These are phyloP conservation scores for Drosophila ezoana DNA, from an alignment of 2,888 invertebrate genomes.

Conservation along the genomic window DNA sequence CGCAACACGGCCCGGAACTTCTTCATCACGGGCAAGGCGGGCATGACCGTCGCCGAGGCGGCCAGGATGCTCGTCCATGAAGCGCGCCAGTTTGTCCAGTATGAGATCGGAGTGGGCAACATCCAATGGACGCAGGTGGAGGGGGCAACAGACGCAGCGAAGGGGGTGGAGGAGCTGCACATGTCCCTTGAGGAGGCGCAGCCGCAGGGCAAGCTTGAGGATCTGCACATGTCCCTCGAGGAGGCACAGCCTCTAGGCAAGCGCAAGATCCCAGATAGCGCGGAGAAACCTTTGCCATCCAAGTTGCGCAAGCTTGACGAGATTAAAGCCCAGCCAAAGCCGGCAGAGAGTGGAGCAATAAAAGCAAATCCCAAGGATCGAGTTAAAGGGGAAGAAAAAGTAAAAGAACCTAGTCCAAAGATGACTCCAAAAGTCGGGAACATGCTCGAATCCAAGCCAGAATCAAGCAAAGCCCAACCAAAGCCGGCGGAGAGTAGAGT, in stretches of 20 bases:
- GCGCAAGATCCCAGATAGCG: slow-evolving; percentile 34
- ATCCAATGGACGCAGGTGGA: slow-evolving; percentile 87
- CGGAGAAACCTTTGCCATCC: neutral
- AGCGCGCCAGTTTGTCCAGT: slow-evolving; percentile 89
- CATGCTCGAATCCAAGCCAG: too few relatives aligned
- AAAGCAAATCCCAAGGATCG: neutral
- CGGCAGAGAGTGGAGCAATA: neutral
- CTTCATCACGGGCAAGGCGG: slow-evolving; percentile 92
- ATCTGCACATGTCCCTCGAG: slow-evolving; percentile 63
- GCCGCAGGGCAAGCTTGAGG: neutral
- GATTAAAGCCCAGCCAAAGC: neutral
- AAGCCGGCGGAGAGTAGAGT: neutral
- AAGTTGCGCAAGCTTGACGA: slow-evolving; percentile 36
- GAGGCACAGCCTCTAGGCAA: slow-evolving; percentile 32
- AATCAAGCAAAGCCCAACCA: too few relatives aligned
- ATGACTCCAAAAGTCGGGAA: too few relatives aligned
- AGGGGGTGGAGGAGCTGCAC: slow-evolving; percentile 33
- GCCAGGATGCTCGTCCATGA: slow-evolving; percentile 91
- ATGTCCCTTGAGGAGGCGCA: slow-evolving; percentile 60
- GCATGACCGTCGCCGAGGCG: slow-evolving; percentile 92
- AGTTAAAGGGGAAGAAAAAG: fast-evolving
- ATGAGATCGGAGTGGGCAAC: slow-evolving; percentile 90
- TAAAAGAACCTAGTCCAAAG: neutral
- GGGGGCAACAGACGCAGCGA: neutral
- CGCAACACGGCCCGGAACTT: slow-evolving; percentile 89